phyloP scores from a whole-genome alignment of 2,888 invertebrate species.

The Tupiocoris notatus region DNA sequence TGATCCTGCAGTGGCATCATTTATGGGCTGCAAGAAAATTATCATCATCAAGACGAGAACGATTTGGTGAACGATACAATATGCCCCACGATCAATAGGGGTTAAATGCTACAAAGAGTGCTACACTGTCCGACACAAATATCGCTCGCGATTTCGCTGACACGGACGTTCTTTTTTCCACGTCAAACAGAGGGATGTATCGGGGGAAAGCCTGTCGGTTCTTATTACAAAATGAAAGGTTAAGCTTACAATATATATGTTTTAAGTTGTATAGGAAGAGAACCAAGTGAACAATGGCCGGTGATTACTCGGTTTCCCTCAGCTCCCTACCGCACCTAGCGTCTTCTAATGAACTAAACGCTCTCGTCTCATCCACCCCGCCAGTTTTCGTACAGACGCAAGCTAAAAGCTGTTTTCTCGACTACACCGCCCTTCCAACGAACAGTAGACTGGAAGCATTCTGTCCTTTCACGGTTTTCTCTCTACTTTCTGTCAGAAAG shows the following conservation, averaged over 20 bases:
- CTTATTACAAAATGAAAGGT: slow-evolving; percentile 11
- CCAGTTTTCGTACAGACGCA: background rate
- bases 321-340: background rate
- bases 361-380: background rate
- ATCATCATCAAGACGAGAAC: too few relatives aligned
- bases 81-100: too few relatives aligned
- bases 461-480: slow-evolving; percentile 20
- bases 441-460: background rate
- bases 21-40: too few relatives aligned
- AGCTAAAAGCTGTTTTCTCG: slow-evolving; percentile 15
- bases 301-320: slow-evolving; percentile 16
- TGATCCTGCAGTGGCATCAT: too few relatives aligned
- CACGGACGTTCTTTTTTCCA: background rate
- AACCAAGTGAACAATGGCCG: slow-evolving; percentile 20
- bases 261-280: background rate
- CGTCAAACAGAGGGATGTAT: background rate
- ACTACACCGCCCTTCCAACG: background rate
- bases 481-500: background rate
- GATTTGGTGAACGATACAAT: too few relatives aligned
- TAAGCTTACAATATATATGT: background rate
- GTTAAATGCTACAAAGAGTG: too few relatives aligned
- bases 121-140: too few relatives aligned
- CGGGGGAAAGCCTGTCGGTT: background rate
- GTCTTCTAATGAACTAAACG: slow-evolving; percentile 25
- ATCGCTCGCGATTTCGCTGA: too few relatives aligned